Percentiles rank a stretch among this genome's conserved stretches.
phyloP scores from a whole-genome alignment of 2,113 vertebrate genomes.

The Amazona vittata region DNA sequence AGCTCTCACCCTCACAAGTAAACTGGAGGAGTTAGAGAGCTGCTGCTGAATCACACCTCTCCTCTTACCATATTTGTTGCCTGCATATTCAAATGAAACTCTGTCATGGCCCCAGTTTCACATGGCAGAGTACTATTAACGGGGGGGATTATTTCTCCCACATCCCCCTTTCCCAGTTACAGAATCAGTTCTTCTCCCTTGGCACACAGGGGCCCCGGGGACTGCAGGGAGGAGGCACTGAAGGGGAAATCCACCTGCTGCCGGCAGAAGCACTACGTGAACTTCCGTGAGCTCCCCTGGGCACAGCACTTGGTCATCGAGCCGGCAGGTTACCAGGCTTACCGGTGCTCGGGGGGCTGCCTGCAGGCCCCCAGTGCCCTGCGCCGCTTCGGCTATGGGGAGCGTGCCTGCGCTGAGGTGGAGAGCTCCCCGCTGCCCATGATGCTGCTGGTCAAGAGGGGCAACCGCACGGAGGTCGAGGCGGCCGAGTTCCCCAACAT shows the following conservation, averaged over 20 bases:
- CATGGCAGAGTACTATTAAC: neutral
- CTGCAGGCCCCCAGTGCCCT: slow-evolving; percentile 67
- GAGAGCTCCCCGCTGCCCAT: slow-evolving; percentile 85
- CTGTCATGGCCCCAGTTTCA: rapidly evolving
- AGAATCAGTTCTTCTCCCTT: neutral
- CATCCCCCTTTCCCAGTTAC: neutral
- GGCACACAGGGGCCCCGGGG: slow-evolving; percentile 76
- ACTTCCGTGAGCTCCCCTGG: slow-evolving; percentile 85
- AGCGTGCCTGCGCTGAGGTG: slow-evolving; percentile 75
- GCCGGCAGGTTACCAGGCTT: slow-evolving; percentile 84
- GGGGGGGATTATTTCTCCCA: neutral
- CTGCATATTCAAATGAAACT: neutral
- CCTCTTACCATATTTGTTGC: neutral
- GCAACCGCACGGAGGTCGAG: slow-evolving; percentile 88
- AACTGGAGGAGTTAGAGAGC: neutral
- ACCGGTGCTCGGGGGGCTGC: slow-evolving; percentile 79
- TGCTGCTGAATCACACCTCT: neutral
- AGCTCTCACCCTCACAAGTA: neutral
- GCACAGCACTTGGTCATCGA: slow-evolving; percentile 88
- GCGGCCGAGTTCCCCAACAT: slow-evolving; percentile 90
- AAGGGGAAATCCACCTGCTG: slow-evolving; percentile 77
- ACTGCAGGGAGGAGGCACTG: slow-evolving; percentile 73
- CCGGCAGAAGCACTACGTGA: slow-evolving; percentile 82
- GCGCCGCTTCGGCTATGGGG: slow-evolving; percentile 73
- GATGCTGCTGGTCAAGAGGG: slow-evolving; percentile 89